phyloP scores from a whole-genome alignment of 2,113 vertebrate species.

The Neotoma lepida region DNA sequence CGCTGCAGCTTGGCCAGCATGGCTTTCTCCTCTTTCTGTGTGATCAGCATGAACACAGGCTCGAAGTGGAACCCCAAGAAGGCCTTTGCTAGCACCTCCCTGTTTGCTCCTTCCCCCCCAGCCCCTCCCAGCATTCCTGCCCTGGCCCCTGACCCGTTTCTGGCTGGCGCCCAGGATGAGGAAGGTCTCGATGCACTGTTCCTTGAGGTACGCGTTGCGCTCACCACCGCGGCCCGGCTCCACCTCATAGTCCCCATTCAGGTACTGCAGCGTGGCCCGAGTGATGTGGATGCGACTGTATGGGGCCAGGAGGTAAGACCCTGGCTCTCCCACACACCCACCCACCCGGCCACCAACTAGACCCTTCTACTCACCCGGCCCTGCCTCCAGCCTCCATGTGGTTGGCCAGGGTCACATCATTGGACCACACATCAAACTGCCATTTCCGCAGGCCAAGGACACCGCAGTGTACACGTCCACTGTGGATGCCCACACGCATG shows the following conservation, averaged over 20 bases:
- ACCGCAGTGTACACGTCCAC: slow-evolving; percentile 95
- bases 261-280: slow-evolving; percentile 94
- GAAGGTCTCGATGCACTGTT: slow-evolving; percentile 97
- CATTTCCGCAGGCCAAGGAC: slow-evolving; percentile 97
- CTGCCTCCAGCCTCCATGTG: slow-evolving; percentile 98
- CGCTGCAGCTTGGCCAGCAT: slow-evolving; percentile 97
- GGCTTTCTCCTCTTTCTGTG: slow-evolving; percentile 97
- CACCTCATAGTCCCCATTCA: slow-evolving; percentile 97
- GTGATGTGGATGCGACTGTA: slow-evolving; percentile 96
- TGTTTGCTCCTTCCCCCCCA: background rate
- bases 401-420: slow-evolving; percentile 96
- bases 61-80: slow-evolving; percentile 43
- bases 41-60: accelerated
- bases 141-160: slow-evolving; percentile 88
- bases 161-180: slow-evolving; percentile 97
- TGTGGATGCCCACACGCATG: slow-evolving; percentile 98
- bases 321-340: background rate
- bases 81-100: background rate
- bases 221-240: slow-evolving; percentile 95
- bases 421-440: slow-evolving; percentile 99
- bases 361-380: slow-evolving; percentile 89
- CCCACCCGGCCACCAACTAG: accelerated
- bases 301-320: background rate
- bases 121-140: background rate
- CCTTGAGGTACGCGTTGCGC: slow-evolving; percentile 96